These are phyloP conservation scores for Polyommatus icarus DNA, from an alignment of 2,888 invertebrate species.

Conservation along the genomic window DNA sequence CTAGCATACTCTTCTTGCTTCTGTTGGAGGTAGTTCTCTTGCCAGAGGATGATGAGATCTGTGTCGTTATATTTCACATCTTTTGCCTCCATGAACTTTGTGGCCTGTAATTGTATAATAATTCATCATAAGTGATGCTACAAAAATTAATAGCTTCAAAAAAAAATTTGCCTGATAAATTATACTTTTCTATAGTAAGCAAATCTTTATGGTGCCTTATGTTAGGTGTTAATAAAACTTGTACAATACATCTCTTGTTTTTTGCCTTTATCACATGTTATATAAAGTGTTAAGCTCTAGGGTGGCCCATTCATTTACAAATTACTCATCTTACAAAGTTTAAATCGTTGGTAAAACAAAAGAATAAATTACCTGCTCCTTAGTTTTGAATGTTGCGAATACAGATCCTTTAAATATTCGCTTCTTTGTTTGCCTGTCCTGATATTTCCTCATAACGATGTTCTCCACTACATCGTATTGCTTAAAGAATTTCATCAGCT, in stretches of 20 bases:
- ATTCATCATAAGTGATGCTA: neutral
- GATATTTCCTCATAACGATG: constrained; percentile 82
- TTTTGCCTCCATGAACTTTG: constrained; percentile 86
- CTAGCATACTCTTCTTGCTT: constrained; percentile 85
- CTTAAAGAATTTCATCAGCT: constrained; percentile 86
- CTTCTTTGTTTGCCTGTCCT: constrained; percentile 83
- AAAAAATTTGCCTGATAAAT: too few relatives aligned
- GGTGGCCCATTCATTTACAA: neutral
- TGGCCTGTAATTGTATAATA: constrained; percentile 71
- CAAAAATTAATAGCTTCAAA: neutral
- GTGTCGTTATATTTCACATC: constrained; percentile 85
- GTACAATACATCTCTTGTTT: neutral
- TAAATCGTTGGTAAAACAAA: neutral
- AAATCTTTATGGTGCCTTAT: neutral
- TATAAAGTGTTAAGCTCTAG: too few relatives aligned
- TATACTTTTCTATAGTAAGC: too few relatives aligned
- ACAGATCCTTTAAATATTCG: constrained; percentile 94
- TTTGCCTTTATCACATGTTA: neutral
- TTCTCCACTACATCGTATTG: constrained; percentile 85
- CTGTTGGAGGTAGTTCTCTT: constrained; percentile 83
- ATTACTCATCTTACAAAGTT: neutral
- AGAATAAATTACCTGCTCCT: constrained; percentile 79
- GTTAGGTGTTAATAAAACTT: neutral
- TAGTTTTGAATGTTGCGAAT: constrained; percentile 91
- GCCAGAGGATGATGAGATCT: constrained; percentile 85